A percentile compares a stretch with the other conserved stretches of the same genome.
These are phyloP conservation scores for Rhizoglyphus robini DNA, from an alignment of 1,140 invertebrate genomes.

Conservation along the genomic window DNA sequence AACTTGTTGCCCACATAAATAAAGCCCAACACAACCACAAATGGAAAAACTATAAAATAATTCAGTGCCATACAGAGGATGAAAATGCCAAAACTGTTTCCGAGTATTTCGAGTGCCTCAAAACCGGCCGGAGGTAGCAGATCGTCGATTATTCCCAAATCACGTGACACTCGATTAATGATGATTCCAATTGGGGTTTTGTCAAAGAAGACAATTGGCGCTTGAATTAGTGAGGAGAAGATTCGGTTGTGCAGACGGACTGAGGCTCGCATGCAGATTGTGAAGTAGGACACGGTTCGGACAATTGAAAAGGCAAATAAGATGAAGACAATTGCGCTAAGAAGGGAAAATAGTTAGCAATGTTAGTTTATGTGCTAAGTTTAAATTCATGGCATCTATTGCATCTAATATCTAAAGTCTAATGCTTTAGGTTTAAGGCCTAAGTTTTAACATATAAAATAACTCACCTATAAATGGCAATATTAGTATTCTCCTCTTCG, in stretches of 20 bases:
- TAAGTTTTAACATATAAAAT: too few species aligned
- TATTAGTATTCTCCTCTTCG: not conserved
- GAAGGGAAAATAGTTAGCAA: too few species aligned
- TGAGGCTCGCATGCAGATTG: slow-evolving; percentile 62
- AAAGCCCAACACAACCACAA: slow-evolving; percentile 48
- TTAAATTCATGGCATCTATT: too few species aligned
- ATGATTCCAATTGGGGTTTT: slow-evolving; percentile 48
- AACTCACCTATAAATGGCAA: not conserved
- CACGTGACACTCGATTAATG: too few species aligned
- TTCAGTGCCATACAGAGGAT: too few species aligned
- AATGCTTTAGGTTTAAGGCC: too few species aligned
- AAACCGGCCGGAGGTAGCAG: too few species aligned
- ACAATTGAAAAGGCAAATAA: slow-evolving; percentile 35
- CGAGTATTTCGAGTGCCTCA: too few species aligned
- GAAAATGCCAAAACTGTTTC: slow-evolving; percentile 11
- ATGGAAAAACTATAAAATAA: too few species aligned
- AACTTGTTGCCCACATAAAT: slow-evolving; percentile 58
- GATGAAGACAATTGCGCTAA: slow-evolving; percentile 24
- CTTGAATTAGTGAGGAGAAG: slow-evolving; percentile 60
- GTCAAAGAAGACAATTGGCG: slow-evolving; percentile 77
- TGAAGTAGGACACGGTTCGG: slow-evolving; percentile 56
- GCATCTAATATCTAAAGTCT: too few species aligned
- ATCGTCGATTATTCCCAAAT: too few species aligned
- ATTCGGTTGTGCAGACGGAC: slow-evolving; percentile 64
- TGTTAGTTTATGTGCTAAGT: too few species aligned